These are phyloP conservation scores for Drosophila equinoxialis DNA, from an alignment of 1,140 invertebrate genomes.

Conservation along the genomic window DNA sequence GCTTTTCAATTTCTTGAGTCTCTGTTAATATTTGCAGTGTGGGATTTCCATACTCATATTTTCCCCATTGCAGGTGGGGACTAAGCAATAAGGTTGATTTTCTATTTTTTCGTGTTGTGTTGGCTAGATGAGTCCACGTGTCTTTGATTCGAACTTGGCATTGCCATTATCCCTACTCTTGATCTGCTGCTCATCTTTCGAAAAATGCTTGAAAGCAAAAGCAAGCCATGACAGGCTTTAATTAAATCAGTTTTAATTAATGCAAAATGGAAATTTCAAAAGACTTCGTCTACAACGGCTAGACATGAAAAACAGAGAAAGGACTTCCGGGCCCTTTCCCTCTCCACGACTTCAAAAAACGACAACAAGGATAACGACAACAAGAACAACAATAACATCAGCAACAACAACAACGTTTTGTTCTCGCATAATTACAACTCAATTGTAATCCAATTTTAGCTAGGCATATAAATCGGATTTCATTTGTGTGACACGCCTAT, in stretches of 20 bases:
- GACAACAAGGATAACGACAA: background rate
- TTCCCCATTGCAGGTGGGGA: background rate
- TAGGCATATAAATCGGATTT: conserved; percentile 76
- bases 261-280: conserved; percentile 78
- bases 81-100: no score
- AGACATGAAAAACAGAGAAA: conserved; percentile 50
- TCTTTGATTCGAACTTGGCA: background rate
- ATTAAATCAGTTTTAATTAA: conserved; percentile 81
- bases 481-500: conserved; percentile 50
- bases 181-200: conserved; percentile 3
- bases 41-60: no score
- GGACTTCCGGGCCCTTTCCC: conserved; percentile 3
- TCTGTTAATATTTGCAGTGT: no score
- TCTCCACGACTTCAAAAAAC: background rate
- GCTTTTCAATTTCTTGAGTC: no score
- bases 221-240: conserved; percentile 54
- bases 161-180: background rate
- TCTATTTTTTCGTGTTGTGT: background rate
- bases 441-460: conserved; percentile 79
- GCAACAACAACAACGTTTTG: conserved; percentile 46
- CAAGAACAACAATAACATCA: background rate
- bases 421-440: conserved; percentile 81
- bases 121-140: background rate
- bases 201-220: conserved; percentile 69
- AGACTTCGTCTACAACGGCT: conserved; percentile 46